Evolutionary conservation across 2,113 vertebrate species (phyloP).

Genomic region (Muscicapa adusta): DNA sequence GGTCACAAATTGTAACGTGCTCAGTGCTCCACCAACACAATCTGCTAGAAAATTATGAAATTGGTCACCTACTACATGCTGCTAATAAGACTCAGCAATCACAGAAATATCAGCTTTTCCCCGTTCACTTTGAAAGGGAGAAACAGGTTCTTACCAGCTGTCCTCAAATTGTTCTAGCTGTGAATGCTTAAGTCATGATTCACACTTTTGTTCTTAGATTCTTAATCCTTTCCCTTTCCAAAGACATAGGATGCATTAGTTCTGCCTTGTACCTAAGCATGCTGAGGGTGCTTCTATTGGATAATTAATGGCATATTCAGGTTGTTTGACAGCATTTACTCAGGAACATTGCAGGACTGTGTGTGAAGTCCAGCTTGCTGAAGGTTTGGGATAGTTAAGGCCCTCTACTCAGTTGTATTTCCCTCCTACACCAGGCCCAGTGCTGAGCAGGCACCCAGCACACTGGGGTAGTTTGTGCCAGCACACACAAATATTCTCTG

Average conservation of each 20-base stretch:
- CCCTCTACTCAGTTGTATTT: background rate
- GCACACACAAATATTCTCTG: background rate
- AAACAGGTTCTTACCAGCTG: background rate
- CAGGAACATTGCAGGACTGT: background rate
- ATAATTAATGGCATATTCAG: background rate
- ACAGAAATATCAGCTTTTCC: background rate
- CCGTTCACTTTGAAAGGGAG: background rate
- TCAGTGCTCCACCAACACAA: background rate
- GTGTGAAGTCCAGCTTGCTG: background rate
- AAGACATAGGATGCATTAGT: background rate
- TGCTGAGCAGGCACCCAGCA: background rate
- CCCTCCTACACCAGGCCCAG: fast-evolving
- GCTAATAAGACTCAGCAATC: background rate
- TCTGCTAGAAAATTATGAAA: background rate
- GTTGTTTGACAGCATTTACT: background rate
- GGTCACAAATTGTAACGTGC: background rate
- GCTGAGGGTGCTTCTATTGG: background rate
- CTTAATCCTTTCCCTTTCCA: background rate
- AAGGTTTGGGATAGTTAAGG: background rate
- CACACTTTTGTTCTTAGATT: background rate
- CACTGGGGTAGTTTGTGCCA: background rate
- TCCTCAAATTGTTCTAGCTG: background rate
- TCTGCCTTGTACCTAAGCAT: background rate
- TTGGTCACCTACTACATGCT: background rate
- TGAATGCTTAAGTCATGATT: background rate